These are phyloP conservation scores for Camponotus pennsylvanicus DNA, from an alignment of 1,140 invertebrate species.

Conservation along the genomic window DNA sequence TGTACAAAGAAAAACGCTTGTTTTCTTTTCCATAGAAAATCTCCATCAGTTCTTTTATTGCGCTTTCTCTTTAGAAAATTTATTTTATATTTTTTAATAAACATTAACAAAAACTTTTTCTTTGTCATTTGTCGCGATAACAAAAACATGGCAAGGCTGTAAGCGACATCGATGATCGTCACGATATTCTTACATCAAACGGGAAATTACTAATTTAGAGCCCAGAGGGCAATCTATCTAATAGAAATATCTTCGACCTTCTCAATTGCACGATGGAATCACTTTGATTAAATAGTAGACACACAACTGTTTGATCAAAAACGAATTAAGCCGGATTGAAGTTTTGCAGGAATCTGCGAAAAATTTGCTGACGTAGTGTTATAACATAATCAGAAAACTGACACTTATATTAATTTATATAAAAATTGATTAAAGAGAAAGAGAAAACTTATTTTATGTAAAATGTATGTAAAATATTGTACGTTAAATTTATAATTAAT, in stretches of 20 bases:
- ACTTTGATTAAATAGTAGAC: conserved; percentile 35
- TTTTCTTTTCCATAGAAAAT: background rate
- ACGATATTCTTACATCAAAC: background rate
- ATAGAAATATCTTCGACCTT: conserved; percentile 37
- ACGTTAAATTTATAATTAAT: no score
- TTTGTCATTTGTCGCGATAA: background rate
- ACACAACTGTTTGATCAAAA: conserved; percentile 43
- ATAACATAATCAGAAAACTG: conserved; percentile 7
- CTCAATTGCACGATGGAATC: background rate
- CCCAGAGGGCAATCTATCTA: conserved; percentile 14
- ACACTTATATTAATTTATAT: conserved; percentile 1
- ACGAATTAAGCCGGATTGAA: conserved; percentile 9
- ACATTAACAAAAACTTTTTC: conserved; percentile 22
- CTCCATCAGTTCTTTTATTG: background rate
- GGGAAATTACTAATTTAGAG: conserved; percentile 65
- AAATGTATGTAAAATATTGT: no score
- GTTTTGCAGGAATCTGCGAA: conserved; percentile 10
- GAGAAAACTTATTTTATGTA: background rate
- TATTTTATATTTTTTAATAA: background rate
- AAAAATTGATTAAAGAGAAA: background rate
- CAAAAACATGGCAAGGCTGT: conserved; percentile 29
- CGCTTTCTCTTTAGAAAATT: background rate
- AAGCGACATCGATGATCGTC: conserved; percentile 42
- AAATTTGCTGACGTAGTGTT: conserved; percentile 15
- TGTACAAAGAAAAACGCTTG: background rate